A percentile compares a stretch with the other conserved stretches of the same genome.
phyloP scores from a whole-genome alignment of 2,888 invertebrate species.

The Drosophila atroscutellata region DNA sequence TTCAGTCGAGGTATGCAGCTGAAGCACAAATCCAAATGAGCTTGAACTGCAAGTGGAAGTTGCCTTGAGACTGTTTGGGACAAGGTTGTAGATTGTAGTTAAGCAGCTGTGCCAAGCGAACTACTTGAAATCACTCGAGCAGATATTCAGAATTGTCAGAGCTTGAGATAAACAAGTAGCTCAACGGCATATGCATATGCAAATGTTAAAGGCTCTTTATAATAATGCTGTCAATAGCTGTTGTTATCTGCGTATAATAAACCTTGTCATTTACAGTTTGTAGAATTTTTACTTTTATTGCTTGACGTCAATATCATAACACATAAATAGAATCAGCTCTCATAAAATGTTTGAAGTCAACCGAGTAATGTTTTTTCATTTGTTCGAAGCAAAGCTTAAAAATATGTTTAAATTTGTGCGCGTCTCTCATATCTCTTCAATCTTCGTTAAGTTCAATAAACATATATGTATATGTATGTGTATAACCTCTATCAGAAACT shows the following conservation, averaged over 20 bases:
- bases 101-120: conserved; percentile 24
- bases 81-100: conserved; percentile 7
- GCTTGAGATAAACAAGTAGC: conserved; percentile 33
- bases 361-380: not conserved
- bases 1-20: not conserved
- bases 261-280: not conserved
- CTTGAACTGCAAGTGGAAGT: conserved; percentile 54
- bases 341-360: conserved; percentile 2
- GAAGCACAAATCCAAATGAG: conserved; percentile 19
- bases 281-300: not conserved
- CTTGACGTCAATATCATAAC: not conserved
- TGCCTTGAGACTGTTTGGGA: conserved; percentile 46
- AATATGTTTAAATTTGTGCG: not conserved
- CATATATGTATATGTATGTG: no score
- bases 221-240: conserved; percentile 3
- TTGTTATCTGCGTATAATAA: not conserved
- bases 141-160: conserved; percentile 22
- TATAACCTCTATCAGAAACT: no score
- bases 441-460: no score
- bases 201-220: conserved; percentile 25
- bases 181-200: not conserved
- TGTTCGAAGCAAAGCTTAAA: not conserved
- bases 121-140: conserved; percentile 43
- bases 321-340: not conserved
- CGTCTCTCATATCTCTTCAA: no score